These are phyloP conservation scores for Lamprotornis superbus DNA, from an alignment of 2,113 vertebrate genomes.

Conservation along the genomic window DNA sequence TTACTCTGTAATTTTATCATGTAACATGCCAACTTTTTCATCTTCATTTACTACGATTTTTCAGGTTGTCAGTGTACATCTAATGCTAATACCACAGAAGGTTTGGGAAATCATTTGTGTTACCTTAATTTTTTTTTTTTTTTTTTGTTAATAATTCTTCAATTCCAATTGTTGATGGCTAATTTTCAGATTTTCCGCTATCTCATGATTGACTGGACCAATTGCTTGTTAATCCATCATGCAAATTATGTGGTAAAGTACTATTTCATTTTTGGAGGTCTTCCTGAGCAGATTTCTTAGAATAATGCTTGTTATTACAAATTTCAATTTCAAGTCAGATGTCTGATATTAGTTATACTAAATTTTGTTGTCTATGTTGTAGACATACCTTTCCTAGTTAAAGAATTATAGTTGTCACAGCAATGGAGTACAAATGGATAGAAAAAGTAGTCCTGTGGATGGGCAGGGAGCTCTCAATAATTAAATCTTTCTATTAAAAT, in stretches of 20 bases:
- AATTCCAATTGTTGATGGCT: neutral
- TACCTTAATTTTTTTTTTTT: neutral
- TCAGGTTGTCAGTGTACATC: neutral
- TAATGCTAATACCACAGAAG: neutral
- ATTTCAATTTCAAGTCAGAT: neutral
- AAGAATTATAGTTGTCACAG: neutral
- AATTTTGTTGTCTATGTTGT: neutral
- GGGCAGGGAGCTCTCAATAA: neutral
- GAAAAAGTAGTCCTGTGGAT: neutral
- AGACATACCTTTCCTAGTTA: neutral
- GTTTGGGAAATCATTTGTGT: neutral
- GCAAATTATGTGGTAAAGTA: neutral
- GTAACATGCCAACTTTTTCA: neutral
- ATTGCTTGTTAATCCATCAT: neutral
- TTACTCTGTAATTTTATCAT: neutral
- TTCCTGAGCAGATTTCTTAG: neutral
- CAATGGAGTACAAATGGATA: neutral
- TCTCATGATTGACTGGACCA: neutral
- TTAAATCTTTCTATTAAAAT: neutral
- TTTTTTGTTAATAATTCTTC: neutral
- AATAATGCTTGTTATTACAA: neutral
- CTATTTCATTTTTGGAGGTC: neutral
- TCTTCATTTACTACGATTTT: neutral
- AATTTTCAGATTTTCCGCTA: neutral
- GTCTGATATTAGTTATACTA: neutral